Evolutionary conservation across 1,140 invertebrate species (phyloP).

Genomic region (Drosophila sechellia): DNA sequence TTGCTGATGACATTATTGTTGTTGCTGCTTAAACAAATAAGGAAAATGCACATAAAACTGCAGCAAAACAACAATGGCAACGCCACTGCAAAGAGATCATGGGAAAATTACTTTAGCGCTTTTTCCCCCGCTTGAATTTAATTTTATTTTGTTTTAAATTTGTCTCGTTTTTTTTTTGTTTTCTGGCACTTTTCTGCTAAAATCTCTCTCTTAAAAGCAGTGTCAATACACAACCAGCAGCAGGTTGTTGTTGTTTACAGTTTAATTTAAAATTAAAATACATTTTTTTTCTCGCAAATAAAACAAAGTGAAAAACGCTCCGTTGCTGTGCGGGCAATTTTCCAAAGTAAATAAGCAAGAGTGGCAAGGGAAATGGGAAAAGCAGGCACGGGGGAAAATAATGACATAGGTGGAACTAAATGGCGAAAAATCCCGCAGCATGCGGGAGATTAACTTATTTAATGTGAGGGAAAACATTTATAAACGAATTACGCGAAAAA

Average conservation of each 20-base stretch:
- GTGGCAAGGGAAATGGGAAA: conserved; percentile 6
- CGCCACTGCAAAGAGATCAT: conserved; percentile 64
- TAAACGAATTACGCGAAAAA: conserved; percentile 33
- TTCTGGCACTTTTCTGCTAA: conserved; percentile 37
- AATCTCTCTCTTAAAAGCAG: conserved; percentile 53
- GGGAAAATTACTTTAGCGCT: conserved; percentile 68
- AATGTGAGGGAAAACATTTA: conserved; percentile 43
- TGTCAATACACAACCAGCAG: conserved; percentile 59
- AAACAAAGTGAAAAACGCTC: conserved; percentile 41
- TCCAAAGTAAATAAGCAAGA: conserved; percentile 67
- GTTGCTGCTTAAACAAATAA: conserved; percentile 75
- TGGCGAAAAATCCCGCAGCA: conserved; percentile 37
- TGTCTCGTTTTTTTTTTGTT: conserved; percentile 28
- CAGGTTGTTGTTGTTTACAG: conserved; percentile 61
- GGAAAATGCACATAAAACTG: conserved; percentile 71
- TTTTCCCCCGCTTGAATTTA: conserved; percentile 37
- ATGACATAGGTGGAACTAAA: conserved; percentile 62
- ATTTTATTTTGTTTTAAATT: conserved; percentile 54
- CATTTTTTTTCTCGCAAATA: conserved; percentile 45
- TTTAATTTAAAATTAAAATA: conserved; percentile 77
- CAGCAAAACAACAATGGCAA: conserved; percentile 32
- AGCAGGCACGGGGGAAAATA: conserved; percentile 43
- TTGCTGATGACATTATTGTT: conserved; percentile 28
- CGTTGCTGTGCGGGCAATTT: conserved; percentile 62
- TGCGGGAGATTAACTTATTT: conserved; percentile 60